Evolutionary conservation across 2,888 invertebrate species (phyloP).

Genomic region (Exocentrus adspersus): DNA sequence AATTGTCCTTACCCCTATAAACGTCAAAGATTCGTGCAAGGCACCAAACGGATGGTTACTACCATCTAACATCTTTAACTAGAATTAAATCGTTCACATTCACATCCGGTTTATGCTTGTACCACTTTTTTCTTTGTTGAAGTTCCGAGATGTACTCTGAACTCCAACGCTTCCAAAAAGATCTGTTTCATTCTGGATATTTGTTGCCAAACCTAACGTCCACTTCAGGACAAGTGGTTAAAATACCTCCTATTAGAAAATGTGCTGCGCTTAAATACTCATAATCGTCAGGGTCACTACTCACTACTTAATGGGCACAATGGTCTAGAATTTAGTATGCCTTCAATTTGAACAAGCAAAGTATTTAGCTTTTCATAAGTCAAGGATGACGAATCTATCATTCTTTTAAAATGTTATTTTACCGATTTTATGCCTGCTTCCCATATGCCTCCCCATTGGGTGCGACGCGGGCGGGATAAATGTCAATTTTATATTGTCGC

Average conservation of each 20-base stretch:
- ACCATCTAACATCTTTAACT: no score
- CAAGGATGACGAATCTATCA: background rate
- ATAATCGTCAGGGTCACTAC: background rate
- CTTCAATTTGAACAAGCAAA: slow-evolving; percentile 17
- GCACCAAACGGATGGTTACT: background rate
- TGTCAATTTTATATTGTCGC: background rate
- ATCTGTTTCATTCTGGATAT: background rate
- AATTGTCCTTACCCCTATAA: background rate
- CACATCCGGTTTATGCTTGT: background rate
- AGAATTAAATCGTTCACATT: background rate
- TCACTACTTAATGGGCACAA: slow-evolving; percentile 1
- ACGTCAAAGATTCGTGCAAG: background rate
- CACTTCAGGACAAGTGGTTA: background rate
- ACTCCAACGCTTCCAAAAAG: slow-evolving; percentile 3
- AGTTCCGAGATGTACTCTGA: background rate
- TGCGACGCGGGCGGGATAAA: background rate
- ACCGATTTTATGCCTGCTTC: slow-evolving; percentile 1
- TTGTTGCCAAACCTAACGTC: background rate
- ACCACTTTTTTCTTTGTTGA: slow-evolving; percentile 1
- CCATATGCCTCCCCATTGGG: slow-evolving; percentile 8
- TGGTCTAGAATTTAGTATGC: slow-evolving; percentile 15
- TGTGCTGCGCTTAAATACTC: background rate
- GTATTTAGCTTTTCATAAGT: slow-evolving; percentile 15
- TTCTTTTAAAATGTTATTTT: background rate
- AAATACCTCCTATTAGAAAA: background rate